A percentile compares a stretch with the other conserved stretches of the same genome.
These are phyloP conservation scores for Latheticus oryzae DNA, from an alignment of 2,888 invertebrate genomes.

Conservation along the genomic window DNA sequence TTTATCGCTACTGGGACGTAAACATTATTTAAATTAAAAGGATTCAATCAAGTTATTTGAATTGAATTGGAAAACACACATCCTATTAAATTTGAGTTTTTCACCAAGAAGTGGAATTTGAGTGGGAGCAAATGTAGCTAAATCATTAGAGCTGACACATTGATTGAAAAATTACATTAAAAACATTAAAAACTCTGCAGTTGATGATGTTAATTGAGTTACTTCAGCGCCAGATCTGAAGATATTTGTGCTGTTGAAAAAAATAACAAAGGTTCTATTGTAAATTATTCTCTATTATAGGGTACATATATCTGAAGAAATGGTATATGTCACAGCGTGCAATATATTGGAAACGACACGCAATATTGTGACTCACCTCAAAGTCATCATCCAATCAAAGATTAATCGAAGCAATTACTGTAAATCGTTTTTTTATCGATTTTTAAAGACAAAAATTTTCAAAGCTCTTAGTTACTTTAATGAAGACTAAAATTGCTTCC, in stretches of 20 bases:
- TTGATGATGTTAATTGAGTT: slow-evolving; percentile 2
- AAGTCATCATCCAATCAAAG: no score
- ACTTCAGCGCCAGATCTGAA: neutral
- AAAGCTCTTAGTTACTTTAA: neutral
- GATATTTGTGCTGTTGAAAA: neutral
- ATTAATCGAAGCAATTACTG: slow-evolving; percentile 12
- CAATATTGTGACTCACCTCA: slow-evolving; percentile 8
- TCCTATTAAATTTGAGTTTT: slow-evolving; percentile 12
- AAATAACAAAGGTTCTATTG: slow-evolving; percentile 15
- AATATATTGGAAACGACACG: slow-evolving; percentile 20
- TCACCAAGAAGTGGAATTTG: no score
- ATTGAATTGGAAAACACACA: slow-evolving; percentile 15
- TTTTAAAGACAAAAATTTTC: slow-evolving; percentile 19
- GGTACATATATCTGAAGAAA: slow-evolving; percentile 4
- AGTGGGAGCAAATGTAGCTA: slow-evolving; percentile 5
- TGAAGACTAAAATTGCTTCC: slow-evolving; percentile 21
- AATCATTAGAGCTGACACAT: slow-evolving; percentile 6
- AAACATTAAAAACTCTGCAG: neutral
- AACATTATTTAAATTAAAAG: no score
- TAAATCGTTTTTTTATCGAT: slow-evolving; percentile 13
- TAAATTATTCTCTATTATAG: slow-evolving; percentile 12
- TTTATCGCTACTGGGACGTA: no score
- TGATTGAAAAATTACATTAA: neutral
- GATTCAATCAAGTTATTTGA: slow-evolving; percentile 8
- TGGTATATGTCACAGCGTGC: slow-evolving; percentile 10